phyloP scores from a whole-genome alignment of 2,797 vertebrate genomes.

The Acipenser transmontanus region DNA sequence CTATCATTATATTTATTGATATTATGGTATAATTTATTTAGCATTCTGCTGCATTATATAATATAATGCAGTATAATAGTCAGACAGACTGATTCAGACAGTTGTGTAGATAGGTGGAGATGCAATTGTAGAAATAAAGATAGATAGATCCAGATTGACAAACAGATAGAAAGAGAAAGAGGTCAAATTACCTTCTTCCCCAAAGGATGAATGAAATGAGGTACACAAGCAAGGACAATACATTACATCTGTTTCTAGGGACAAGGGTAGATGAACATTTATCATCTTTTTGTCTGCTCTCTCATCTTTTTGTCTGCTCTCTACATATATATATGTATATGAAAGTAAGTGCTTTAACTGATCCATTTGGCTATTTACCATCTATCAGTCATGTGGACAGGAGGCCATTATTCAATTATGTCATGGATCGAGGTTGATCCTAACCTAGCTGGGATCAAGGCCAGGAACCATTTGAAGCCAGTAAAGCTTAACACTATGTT shows the following conservation, averaged over 20 bases:
- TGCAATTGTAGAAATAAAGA: neutral
- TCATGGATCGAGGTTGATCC: neutral
- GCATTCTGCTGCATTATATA: too few relatives aligned
- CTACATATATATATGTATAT: neutral
- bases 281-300: neutral
- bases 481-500: too few relatives aligned
- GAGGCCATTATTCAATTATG: neutral
- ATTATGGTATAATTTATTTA: too few relatives aligned
- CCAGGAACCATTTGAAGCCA: too few relatives aligned
- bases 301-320: neutral
- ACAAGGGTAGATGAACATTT: neutral
- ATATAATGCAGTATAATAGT: too few relatives aligned
- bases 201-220: slow-evolving; percentile 5
- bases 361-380: neutral
- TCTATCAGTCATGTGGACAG: neutral
- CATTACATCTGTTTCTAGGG: neutral
- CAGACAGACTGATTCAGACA: too few relatives aligned
- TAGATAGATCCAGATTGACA: neutral
- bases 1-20: too few relatives aligned
- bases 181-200: neutral
- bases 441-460: neutral
- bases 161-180: slow-evolving; percentile 5
- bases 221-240: neutral
- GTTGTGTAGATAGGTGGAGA: neutral
- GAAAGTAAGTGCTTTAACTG: neutral